These are phyloP conservation scores for Platyrinchus mystaceus DNA, from an alignment of 2,797 vertebrate species.

Conservation along the genomic window DNA sequence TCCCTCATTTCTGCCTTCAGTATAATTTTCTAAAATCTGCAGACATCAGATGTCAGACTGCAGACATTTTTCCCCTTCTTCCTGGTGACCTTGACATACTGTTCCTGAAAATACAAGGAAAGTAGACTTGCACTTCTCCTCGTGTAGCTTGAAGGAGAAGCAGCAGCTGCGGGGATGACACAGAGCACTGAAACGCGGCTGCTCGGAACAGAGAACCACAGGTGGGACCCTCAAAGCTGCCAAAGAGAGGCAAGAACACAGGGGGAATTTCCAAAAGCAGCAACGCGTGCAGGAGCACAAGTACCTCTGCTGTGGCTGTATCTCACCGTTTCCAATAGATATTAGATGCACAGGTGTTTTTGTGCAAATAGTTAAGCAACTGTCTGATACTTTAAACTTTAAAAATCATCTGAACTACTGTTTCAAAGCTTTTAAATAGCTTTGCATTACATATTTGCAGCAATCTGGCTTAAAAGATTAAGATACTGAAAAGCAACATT, in stretches of 20 bases:
- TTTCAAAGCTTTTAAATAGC: neutral
- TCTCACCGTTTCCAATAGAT: neutral
- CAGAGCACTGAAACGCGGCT: neutral
- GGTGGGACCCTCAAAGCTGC: neutral
- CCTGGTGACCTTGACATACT: neutral
- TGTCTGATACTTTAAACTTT: neutral
- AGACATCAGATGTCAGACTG: neutral
- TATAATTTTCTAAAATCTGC: neutral
- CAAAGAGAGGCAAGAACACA: accelerated
- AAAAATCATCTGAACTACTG: neutral
- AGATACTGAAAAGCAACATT: neutral
- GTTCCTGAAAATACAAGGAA: neutral
- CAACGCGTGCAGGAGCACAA: accelerated
- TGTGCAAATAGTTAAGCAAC: neutral
- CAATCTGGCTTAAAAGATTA: neutral
- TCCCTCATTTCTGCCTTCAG: neutral
- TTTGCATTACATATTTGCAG: neutral
- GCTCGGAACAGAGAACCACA: neutral
- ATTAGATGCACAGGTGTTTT: neutral
- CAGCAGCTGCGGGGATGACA: neutral
- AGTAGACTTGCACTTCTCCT: neutral
- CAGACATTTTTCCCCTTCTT: neutral
- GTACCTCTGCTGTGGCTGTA: neutral
- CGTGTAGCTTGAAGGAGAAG: neutral
- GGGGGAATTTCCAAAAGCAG: neutral